A percentile compares a stretch with the other conserved stretches of the same genome.
Conservation (phyloP, 2,888 invertebrate species). For the Dryobotodes eremita region DNA sequence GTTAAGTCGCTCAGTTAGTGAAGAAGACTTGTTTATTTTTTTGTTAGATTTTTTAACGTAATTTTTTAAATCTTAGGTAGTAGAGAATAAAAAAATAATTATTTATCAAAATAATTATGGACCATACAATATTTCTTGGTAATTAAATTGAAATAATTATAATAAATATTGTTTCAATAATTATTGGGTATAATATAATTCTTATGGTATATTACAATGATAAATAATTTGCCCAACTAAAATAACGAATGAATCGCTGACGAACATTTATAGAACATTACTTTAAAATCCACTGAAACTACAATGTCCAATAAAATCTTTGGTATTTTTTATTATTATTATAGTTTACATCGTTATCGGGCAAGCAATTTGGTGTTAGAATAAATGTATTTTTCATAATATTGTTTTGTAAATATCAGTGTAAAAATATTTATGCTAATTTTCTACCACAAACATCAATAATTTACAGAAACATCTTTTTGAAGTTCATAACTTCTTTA, state of each 20-base stretch:
- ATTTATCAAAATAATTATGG: conserved; percentile 9
- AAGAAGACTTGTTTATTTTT: conserved; percentile 6
- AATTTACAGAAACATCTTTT: not conserved
- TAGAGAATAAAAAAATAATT: not conserved
- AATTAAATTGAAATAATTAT: not conserved
- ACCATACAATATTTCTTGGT: not conserved
- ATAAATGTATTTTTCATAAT: not conserved
- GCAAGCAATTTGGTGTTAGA: not conserved
- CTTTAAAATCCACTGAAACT: conserved; percentile 39
- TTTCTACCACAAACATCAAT: conserved; percentile 8
- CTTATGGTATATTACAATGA: conserved; percentile 39
- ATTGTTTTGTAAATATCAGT: conserved; percentile 14
- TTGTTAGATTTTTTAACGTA: not conserved
- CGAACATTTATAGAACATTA: conserved; percentile 23
- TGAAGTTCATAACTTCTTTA: not conserved
- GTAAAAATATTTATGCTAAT: conserved; percentile 30
- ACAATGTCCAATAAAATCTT: conserved; percentile 36
- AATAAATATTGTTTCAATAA: not conserved
- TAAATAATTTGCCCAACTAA: conserved; percentile 56
- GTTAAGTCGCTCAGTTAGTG: not conserved
- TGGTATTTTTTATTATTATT: conserved; percentile 13
- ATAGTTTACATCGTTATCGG: conserved; percentile 9
- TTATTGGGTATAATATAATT: not conserved
- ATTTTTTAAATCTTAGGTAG: conserved; percentile 6
- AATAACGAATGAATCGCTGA: conserved; percentile 31